phyloP scores from a whole-genome alignment of 2,888 invertebrate species.

The Melanotus villosus region DNA sequence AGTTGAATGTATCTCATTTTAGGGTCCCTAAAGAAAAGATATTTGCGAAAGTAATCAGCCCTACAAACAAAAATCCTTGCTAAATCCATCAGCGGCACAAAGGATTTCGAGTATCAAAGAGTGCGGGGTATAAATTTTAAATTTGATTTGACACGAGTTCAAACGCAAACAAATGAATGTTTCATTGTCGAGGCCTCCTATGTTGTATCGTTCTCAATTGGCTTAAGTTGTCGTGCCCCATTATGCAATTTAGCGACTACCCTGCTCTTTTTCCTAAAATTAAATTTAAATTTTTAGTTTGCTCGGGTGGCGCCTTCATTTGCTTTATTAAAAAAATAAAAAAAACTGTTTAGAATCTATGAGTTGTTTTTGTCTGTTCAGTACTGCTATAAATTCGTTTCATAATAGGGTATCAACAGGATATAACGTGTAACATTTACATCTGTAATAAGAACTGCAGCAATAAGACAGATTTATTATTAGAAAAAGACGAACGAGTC shows the following conservation, averaged over 20 bases:
- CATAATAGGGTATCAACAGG: neutral
- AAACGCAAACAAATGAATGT: constrained; percentile 66
- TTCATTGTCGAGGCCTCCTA: constrained; percentile 59
- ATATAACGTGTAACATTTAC: neutral
- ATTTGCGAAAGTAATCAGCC: constrained; percentile 66
- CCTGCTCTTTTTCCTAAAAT: constrained; percentile 49
- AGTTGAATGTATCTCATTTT: constrained; percentile 44
- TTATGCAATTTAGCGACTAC: constrained; percentile 50
- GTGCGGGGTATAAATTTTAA: constrained; percentile 66
- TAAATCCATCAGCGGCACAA: constrained; percentile 63
- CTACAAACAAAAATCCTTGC: constrained; percentile 65
- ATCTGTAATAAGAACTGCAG: neutral
- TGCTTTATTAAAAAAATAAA: too few relatives aligned
- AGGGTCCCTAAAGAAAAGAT: constrained; percentile 57
- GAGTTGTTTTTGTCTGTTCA: neutral
- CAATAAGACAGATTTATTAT: constrained; percentile 1
- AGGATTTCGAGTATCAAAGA: constrained; percentile 65
- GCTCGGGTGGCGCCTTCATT: constrained; percentile 20
- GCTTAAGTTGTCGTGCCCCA: constrained; percentile 64
- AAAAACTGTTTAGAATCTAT: neutral
- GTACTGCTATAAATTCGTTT: neutral
- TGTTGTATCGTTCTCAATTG: constrained; percentile 62
- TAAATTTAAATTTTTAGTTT: constrained; percentile 49
- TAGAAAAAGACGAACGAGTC: constrained; percentile 1
- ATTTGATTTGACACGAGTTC: constrained; percentile 66